A percentile compares a stretch with the other conserved stretches of the same genome.
Evolutionary conservation across 2,888 invertebrate species (phyloP).

Genomic region (Metalampra italica): DNA sequence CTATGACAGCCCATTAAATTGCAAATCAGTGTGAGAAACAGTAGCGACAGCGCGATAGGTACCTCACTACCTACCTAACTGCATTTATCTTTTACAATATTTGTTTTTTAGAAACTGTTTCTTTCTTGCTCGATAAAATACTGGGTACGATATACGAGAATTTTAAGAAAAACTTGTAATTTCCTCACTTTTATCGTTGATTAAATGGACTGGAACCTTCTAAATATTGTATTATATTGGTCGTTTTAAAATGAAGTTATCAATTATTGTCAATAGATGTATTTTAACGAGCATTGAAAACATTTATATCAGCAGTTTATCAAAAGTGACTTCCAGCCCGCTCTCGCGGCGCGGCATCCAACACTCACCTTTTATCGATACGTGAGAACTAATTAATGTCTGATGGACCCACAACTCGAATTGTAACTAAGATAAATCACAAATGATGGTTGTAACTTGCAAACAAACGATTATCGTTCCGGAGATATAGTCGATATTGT

Average conservation of each 20-base stretch:
- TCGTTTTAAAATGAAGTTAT: conserved; percentile 7
- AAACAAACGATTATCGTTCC: conserved; percentile 11
- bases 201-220: too few relatives aligned
- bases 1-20: conserved; percentile 17
- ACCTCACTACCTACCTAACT: not conserved
- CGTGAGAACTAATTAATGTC: conserved; percentile 26
- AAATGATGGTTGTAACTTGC: conserved; percentile 14
- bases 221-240: too few relatives aligned
- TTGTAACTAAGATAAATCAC: conserved; percentile 14
- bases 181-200: too few relatives aligned
- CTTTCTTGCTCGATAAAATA: too few relatives aligned
- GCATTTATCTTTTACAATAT: not conserved
- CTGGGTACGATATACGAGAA: too few relatives aligned
- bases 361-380: conserved; percentile 12
- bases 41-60: conserved; percentile 10
- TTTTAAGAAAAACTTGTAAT: too few relatives aligned
- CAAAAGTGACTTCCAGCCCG: conserved; percentile 11
- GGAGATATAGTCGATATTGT: conserved; percentile 22
- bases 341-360: conserved; percentile 13
- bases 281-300: conserved; percentile 12
- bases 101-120: too few relatives aligned
- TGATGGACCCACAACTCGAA: conserved; percentile 23
- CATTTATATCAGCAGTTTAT: conserved; percentile 15
- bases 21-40: conserved; percentile 16
- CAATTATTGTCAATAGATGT: conserved; percentile 3